Evolutionary conservation across 2,888 invertebrate species (phyloP).

Genomic region (Philereme vetulata): DNA sequence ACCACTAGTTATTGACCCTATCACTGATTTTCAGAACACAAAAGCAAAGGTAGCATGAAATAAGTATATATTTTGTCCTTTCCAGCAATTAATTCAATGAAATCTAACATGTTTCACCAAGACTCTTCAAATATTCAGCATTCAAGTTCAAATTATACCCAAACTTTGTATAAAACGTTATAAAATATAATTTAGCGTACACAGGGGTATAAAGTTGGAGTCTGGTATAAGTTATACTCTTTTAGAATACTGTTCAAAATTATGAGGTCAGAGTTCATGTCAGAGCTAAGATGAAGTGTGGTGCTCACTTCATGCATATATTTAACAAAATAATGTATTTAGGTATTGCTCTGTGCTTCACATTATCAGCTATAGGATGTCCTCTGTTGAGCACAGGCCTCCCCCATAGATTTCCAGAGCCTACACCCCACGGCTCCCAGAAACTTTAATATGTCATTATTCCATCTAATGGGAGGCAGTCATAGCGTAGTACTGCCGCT

Average conservation of each 20-base stretch:
- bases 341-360: no score
- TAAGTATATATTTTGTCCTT: no score
- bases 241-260: slow-evolving; percentile 21
- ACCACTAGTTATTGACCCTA: no score
- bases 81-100: slow-evolving; percentile 3
- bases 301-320: not conserved
- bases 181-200: slow-evolving; percentile 34
- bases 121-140: slow-evolving; percentile 30
- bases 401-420: no score
- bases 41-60: no score
- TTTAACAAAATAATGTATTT: not conserved
- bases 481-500: no score
- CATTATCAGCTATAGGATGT: no score
- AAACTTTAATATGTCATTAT: no score
- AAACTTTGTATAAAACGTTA: slow-evolving; percentile 29
- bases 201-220: slow-evolving; percentile 29
- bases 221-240: slow-evolving; percentile 19
- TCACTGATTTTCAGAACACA: no score
- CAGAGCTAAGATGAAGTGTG: slow-evolving; percentile 9
- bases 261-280: slow-evolving; percentile 22
- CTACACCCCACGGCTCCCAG: no score
- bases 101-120: slow-evolving; percentile 14
- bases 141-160: slow-evolving; percentile 28
- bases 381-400: no score
- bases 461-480: no score